phyloP scores from a whole-genome alignment of 1,140 invertebrate species.

The Drosophila pseudoobscura region DNA sequence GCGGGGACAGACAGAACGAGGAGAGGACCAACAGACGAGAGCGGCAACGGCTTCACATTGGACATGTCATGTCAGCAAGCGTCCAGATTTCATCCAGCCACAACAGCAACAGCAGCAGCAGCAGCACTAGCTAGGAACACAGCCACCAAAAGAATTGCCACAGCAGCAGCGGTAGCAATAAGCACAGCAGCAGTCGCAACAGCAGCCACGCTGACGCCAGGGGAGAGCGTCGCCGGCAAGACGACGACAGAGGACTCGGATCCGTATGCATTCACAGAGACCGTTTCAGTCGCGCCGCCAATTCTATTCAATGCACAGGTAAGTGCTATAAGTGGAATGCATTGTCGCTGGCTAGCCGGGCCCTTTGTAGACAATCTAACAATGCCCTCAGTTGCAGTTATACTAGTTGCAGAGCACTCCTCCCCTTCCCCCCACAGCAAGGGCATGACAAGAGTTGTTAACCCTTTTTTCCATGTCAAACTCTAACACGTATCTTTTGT shows the following conservation, averaged over 20 bases:
- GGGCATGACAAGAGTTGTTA: no score
- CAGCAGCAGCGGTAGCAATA: slow-evolving; percentile 21
- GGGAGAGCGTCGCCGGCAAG: slow-evolving; percentile 63
- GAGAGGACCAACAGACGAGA: slow-evolving; percentile 23
- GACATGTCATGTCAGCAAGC: slow-evolving; percentile 84
- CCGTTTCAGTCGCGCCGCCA: slow-evolving; percentile 77
- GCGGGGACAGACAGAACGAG: slow-evolving; percentile 16
- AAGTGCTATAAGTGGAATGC: neutral
- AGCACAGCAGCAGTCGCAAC: slow-evolving; percentile 19
- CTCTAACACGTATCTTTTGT: slow-evolving; percentile 6
- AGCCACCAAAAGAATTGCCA: slow-evolving; percentile 54
- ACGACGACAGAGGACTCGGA: slow-evolving; percentile 81
- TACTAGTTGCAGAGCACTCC: no score
- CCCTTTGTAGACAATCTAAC: no score
- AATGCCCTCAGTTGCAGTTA: no score
- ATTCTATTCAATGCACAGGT: slow-evolving; percentile 83
- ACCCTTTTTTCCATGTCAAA: no score
- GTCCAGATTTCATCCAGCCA: slow-evolving; percentile 69
- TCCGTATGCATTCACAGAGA: slow-evolving; percentile 83
- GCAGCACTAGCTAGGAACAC: slow-evolving; percentile 49
- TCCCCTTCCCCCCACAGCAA: no score
- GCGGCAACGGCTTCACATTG: slow-evolving; percentile 73
- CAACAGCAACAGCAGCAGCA: slow-evolving; percentile 47
- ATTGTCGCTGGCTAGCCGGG: neutral
- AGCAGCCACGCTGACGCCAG: slow-evolving; percentile 52